Percentiles rank a stretch among this genome's conserved stretches.
These are phyloP conservation scores for Henricia sp. DNA, from an alignment of 53 echinoderm and acorn worm genomes.

Conservation along the genomic window DNA sequence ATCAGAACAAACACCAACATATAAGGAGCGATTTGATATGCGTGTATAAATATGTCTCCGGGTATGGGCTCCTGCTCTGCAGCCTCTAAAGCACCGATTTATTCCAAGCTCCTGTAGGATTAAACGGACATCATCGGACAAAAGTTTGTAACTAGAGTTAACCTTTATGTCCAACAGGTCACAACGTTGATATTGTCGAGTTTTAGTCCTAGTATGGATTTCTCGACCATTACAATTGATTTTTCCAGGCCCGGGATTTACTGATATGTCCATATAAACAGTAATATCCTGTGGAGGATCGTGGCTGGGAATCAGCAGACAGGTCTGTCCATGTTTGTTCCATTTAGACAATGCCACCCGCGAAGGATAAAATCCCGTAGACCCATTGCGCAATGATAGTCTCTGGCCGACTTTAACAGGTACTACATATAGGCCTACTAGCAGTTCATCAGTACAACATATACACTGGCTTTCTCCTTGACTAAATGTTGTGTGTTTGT, in stretches of 20 bases:
- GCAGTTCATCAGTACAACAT: conserved; percentile 10
- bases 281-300: too few relatives aligned
- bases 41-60: background rate
- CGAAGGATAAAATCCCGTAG: background rate
- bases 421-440: too few relatives aligned
- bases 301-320: conserved; percentile 1
- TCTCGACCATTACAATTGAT: conserved; percentile 22
- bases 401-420: conserved; percentile 2
- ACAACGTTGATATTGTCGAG: conserved; percentile 9
- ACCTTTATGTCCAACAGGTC: conserved; percentile 3
- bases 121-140: conserved; percentile 4
- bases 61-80: conserved; percentile 4
- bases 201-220: conserved; percentile 1
- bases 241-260: conserved; percentile 1
- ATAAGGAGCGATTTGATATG: background rate
- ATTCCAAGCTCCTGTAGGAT: conserved; percentile 8
- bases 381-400: conserved; percentile 14
- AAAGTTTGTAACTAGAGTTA: conserved; percentile 1
- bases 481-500: too few relatives aligned
- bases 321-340: conserved; percentile 18
- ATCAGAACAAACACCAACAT: background rate
- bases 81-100: background rate
- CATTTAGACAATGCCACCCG: conserved; percentile 13
- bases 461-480: background rate
- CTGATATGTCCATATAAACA: conserved; percentile 15